A percentile compares a stretch with the other conserved stretches of the same genome.
These are phyloP conservation scores for Oryzias curvinotus DNA, from an alignment of 2,113 vertebrate species.

Conservation along the genomic window DNA sequence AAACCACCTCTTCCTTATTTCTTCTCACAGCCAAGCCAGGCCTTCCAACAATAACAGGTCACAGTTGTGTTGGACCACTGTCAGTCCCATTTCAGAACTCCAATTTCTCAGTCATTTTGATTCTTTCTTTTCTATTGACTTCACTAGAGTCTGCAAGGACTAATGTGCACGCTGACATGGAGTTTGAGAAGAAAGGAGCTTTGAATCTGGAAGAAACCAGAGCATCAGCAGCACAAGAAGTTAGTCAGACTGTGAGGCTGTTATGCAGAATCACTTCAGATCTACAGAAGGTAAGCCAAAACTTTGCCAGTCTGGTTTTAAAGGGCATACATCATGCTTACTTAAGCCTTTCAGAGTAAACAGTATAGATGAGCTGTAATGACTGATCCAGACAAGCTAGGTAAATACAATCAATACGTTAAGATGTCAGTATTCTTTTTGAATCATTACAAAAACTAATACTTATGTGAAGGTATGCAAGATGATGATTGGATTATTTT, in stretches of 20 bases:
- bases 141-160: slow-evolving; percentile 46
- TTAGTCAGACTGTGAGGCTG: slow-evolving; percentile 60
- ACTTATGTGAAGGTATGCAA: no score
- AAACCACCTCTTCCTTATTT: slow-evolving; percentile 66
- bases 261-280: slow-evolving; percentile 70
- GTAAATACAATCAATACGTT: no score
- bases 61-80: not conserved
- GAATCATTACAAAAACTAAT: no score
- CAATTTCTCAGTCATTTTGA: not conserved
- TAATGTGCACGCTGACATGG: slow-evolving; percentile 49
- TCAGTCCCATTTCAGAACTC: not conserved
- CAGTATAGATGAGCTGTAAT: no score
- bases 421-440: no score
- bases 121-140: not conserved
- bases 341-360: no score
- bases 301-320: slow-evolving; percentile 1
- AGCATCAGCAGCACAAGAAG: slow-evolving; percentile 44
- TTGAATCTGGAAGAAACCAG: slow-evolving; percentile 31
- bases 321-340: not conserved
- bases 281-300: slow-evolving; percentile 66
- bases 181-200: slow-evolving; percentile 66
- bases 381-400: no score
- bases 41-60: slow-evolving; percentile 56
- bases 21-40: slow-evolving; percentile 72
- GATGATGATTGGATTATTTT: no score